Percentiles rank a stretch among this genome's conserved stretches.
phyloP scores from a whole-genome alignment of 2,888 invertebrate species.

The Vandiemenella viatica region DNA sequence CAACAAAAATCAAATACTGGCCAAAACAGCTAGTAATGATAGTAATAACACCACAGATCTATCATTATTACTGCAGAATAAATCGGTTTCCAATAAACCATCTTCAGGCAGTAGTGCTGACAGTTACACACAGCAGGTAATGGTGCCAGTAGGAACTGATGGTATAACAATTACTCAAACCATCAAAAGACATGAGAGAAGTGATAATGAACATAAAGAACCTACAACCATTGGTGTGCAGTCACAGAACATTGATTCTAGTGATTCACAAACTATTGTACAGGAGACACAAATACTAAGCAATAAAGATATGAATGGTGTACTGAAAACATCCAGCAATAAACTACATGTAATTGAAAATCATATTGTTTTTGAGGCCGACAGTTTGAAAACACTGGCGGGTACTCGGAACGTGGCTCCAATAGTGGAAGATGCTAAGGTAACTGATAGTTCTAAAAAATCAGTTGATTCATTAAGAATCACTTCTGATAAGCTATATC shows the following conservation, averaged over 20 bases:
- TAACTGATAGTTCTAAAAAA: not conserved
- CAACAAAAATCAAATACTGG: not conserved
- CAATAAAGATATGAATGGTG: too few relatives aligned
- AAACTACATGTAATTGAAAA: too few relatives aligned
- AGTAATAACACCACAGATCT: not conserved
- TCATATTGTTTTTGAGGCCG: too few relatives aligned
- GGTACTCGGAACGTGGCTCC: not conserved
- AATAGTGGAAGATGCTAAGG: not conserved
- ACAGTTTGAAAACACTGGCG: too few relatives aligned
- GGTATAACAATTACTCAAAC: constrained; percentile 9
- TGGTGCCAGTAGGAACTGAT: not conserved
- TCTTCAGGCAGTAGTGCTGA: constrained; percentile 35
- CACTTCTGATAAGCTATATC: too few relatives aligned
- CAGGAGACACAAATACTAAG: too few relatives aligned
- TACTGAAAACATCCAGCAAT: too few relatives aligned
- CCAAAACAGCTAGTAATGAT: not conserved
- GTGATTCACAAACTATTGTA: too few relatives aligned
- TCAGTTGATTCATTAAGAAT: not conserved
- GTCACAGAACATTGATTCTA: too few relatives aligned
- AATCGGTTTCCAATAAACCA: constrained; percentile 29
- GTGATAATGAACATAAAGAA: too few relatives aligned
- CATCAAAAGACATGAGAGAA: not conserved
- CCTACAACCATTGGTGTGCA: not conserved
- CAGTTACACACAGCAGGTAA: constrained; percentile 7
- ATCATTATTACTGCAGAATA: too few relatives aligned